Evolutionary conservation across 2,888 invertebrate genomes (phyloP).

Genomic region (Erannis defoliaria): DNA sequence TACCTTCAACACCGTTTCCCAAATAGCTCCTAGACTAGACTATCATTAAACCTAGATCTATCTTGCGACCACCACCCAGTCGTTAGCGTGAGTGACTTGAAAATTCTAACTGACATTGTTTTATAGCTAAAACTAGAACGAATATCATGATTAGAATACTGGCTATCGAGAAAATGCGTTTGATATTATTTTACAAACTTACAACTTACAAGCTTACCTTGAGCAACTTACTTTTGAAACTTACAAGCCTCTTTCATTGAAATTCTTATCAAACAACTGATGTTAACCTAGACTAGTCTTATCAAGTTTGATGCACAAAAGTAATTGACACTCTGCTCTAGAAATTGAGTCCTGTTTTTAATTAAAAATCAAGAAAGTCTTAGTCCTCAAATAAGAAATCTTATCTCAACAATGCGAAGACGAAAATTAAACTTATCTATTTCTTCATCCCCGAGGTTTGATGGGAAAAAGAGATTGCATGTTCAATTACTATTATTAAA

Average conservation of each 20-base stretch:
- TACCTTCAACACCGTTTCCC: neutral
- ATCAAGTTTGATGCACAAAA: neutral
- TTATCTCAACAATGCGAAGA: constrained; percentile 2
- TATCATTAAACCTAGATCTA: constrained; percentile 27
- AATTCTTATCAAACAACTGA: neutral
- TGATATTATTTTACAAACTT: neutral
- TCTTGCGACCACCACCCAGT: neutral
- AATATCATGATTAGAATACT: neutral
- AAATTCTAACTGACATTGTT: constrained; percentile 9
- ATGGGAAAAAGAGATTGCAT: neutral
- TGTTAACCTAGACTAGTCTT: neutral
- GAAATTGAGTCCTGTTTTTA: constrained; percentile 4
- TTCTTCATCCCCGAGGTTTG: neutral
- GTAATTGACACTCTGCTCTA: constrained; percentile 7
- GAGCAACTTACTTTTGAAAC: no score
- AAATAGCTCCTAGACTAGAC: neutral
- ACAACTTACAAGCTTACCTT: no score
- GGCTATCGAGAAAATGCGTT: neutral
- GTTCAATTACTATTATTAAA: neutral
- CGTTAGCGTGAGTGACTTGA: constrained; percentile 21
- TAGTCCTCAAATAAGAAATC: neutral
- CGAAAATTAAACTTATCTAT: constrained; percentile 1
- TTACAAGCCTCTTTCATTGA: neutral
- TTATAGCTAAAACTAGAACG: constrained; percentile 1
- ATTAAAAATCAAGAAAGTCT: constrained; percentile 9